Conservation (phyloP, 2,113 vertebrate species). For the Mellivora capensis region DNA sequence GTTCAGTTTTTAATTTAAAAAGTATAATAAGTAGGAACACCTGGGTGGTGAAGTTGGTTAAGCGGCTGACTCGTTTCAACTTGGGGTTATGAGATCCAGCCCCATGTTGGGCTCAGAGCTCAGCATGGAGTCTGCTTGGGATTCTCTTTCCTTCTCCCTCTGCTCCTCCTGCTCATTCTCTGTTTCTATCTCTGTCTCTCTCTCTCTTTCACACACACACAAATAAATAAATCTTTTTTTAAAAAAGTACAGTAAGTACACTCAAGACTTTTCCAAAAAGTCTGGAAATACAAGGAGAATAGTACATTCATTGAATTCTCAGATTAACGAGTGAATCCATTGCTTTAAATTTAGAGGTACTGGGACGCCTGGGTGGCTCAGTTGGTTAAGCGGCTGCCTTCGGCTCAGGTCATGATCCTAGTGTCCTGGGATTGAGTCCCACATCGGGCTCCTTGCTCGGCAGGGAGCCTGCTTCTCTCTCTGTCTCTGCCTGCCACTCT, state of each 20-base stretch:
- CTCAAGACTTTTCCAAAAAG: neutral
- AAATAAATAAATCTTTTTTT: neutral
- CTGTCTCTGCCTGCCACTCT: too few species aligned
- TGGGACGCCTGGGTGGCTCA: too few species aligned
- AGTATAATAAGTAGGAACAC: neutral
- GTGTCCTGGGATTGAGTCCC: too few species aligned
- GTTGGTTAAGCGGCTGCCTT: too few species aligned
- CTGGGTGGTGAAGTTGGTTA: neutral
- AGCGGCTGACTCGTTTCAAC: neutral
- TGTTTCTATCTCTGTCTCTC: neutral
- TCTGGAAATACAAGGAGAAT: neutral
- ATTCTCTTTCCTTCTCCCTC: neutral
- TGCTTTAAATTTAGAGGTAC: neutral
- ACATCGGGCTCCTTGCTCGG: too few species aligned
- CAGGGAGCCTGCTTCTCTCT: too few species aligned
- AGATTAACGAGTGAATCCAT: neutral
- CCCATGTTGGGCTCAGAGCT: neutral
- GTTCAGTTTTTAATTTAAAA: neutral
- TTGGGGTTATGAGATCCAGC: neutral
- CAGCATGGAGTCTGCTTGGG: neutral
- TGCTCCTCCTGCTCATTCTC: neutral
- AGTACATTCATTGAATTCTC: neutral
- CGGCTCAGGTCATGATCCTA: too few species aligned
- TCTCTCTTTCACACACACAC: neutral
- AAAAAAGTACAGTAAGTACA: neutral